Conservation (phyloP, 2,113 vertebrate genomes). For the Nothoprocta pentlandii region DNA sequence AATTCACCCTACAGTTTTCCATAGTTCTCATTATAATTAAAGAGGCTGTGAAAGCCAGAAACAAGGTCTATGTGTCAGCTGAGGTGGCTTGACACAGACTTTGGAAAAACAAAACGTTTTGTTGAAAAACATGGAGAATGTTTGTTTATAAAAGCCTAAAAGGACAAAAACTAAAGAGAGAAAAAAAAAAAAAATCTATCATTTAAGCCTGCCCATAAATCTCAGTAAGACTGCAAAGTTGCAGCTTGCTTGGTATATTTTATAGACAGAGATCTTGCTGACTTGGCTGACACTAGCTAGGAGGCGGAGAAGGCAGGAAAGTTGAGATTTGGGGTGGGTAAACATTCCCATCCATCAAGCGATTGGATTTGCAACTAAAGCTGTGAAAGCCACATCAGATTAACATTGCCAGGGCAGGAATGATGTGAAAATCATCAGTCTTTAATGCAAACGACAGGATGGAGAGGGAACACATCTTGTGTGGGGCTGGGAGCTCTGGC, state of each 20-base stretch:
- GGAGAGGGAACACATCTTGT: background rate
- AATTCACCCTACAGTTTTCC: background rate
- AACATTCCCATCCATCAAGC: slow-evolving; percentile 51
- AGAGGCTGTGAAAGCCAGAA: background rate
- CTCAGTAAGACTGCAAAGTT: slow-evolving; percentile 7
- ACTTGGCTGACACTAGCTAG: slow-evolving; percentile 46
- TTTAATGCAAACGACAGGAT: background rate
- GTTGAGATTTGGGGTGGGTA: slow-evolving; percentile 65
- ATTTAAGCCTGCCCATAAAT: slow-evolving; percentile 35
- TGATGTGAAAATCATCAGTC: slow-evolving; percentile 3
- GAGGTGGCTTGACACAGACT: background rate
- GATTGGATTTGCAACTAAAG: slow-evolving; percentile 47
- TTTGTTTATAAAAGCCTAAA: slow-evolving; percentile 65
- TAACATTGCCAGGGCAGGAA: slow-evolving; percentile 43
- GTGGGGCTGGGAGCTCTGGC: background rate
- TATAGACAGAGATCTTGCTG: slow-evolving; percentile 67
- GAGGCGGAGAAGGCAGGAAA: slow-evolving; percentile 43
- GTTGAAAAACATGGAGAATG: background rate
- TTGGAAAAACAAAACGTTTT: slow-evolving; percentile 40
- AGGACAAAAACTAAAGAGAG: background rate
- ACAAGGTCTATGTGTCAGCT: slow-evolving; percentile 5
- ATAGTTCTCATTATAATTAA: slow-evolving; percentile 17
- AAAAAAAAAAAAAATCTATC: background rate
- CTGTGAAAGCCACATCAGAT: slow-evolving; percentile 55
- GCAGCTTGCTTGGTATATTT: slow-evolving; percentile 58